Conservation (phyloP, 2,888 invertebrate genomes). For the Drosophila borealis region DNA sequence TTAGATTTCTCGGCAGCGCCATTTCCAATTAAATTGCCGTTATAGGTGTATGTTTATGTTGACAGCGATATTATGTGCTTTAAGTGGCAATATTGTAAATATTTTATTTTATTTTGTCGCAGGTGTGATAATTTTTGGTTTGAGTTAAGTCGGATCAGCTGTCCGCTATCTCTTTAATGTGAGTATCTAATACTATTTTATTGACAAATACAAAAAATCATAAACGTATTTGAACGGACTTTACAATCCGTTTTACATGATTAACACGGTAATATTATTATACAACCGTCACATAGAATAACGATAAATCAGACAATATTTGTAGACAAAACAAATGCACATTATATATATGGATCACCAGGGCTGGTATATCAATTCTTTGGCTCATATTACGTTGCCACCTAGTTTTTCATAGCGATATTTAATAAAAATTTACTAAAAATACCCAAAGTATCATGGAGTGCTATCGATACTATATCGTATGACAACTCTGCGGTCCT, state of each 20-base stretch:
- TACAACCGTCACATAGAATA: slow-evolving; percentile 35
- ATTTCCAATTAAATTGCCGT: slow-evolving; percentile 80
- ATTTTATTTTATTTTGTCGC: slow-evolving; percentile 64
- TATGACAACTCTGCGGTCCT: slow-evolving; percentile 26
- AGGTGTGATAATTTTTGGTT: slow-evolving; percentile 62
- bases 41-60: slow-evolving; percentile 33
- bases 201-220: slow-evolving; percentile 34
- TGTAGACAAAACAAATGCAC: slow-evolving; percentile 71
- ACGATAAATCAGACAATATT: slow-evolving; percentile 42
- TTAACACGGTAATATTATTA: slow-evolving; percentile 32
- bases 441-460: neutral
- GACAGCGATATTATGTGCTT: slow-evolving; percentile 3
- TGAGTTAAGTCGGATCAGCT: slow-evolving; percentile 44
- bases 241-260: slow-evolving; percentile 35
- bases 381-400: slow-evolving; percentile 33
- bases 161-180: slow-evolving; percentile 46
- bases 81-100: slow-evolving; percentile 30
- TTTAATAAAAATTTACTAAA: neutral
- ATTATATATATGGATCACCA: slow-evolving; percentile 51
- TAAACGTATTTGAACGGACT: slow-evolving; percentile 20
- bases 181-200: slow-evolving; percentile 11
- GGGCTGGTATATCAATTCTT: slow-evolving; percentile 43
- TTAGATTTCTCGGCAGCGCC: slow-evolving; percentile 85
- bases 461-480: slow-evolving; percentile 15
- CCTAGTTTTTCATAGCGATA: neutral